phyloP scores from a whole-genome alignment of 2,888 invertebrate genomes.

The Erynnis tages region DNA sequence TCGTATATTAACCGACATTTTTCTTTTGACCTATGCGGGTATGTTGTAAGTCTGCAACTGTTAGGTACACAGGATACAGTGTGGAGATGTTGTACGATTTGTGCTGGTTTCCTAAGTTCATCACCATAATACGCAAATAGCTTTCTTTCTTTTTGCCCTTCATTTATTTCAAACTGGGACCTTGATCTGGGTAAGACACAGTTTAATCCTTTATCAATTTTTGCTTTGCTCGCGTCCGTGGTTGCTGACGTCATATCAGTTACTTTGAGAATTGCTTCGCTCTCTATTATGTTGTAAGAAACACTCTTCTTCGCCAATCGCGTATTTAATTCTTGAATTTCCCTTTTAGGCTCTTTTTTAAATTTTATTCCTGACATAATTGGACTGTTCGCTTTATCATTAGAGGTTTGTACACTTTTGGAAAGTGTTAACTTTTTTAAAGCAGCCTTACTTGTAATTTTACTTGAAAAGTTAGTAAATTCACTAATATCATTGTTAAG shows the following conservation, averaged over 20 bases:
- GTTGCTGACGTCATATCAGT: conserved; percentile 65
- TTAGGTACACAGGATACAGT: conserved; percentile 1
- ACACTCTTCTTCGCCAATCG: conserved; percentile 52
- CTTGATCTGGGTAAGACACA: conserved; percentile 45
- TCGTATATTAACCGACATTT: too few species aligned
- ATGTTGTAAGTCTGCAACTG: neutral
- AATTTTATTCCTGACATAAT: conserved; percentile 46
- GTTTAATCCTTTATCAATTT: conserved; percentile 37
- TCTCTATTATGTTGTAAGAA: conserved; percentile 65
- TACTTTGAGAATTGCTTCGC: conserved; percentile 63
- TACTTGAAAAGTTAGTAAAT: neutral
- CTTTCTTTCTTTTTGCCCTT: conserved; percentile 40
- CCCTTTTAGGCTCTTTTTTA: conserved; percentile 45
- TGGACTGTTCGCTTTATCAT: conserved; percentile 38
- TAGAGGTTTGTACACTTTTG: conserved; percentile 50
- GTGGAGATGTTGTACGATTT: neutral
- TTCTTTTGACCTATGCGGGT: conserved; percentile 1
- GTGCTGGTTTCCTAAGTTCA: conserved; percentile 26
- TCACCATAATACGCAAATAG: conserved; percentile 50
- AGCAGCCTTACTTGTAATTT: conserved; percentile 20
- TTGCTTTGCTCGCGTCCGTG: conserved; percentile 34
- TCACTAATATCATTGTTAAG: too few species aligned
- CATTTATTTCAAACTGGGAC: conserved; percentile 46
- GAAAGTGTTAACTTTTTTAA: conserved; percentile 36
- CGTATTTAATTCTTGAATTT: conserved; percentile 40